phyloP scores from a whole-genome alignment of 2,797 vertebrate species.

The Enteromius thamalakanensis region DNA sequence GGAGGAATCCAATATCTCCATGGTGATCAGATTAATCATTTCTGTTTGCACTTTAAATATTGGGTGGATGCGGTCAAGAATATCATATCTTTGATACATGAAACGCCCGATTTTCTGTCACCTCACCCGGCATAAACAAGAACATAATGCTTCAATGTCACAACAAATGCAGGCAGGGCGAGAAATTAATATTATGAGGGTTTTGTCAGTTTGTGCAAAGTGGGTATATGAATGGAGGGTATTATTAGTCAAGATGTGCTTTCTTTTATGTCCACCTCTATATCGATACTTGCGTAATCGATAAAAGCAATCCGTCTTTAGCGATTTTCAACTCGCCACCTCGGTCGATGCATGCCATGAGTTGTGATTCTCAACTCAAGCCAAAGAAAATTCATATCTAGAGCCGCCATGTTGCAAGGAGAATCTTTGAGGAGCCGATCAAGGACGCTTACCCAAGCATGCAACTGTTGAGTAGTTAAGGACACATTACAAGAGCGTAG shows the following conservation, averaged over 20 bases:
- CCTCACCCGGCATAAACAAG: constrained; percentile 69
- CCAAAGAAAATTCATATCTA: constrained; percentile 1
- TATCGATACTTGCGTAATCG: constrained; percentile 63
- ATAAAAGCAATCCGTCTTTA: constrained; percentile 66
- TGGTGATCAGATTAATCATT: constrained; percentile 78
- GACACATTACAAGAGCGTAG: not conserved
- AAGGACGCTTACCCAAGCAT: constrained; percentile 13
- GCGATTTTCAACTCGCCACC: constrained; percentile 48
- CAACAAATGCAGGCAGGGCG: constrained; percentile 59
- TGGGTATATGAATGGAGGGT: constrained; percentile 45
- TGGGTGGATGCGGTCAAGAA: constrained; percentile 66
- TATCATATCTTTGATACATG: constrained; percentile 66
- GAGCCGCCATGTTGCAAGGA: not conserved
- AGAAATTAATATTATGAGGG: constrained; percentile 58
- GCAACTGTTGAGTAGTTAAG: not conserved
- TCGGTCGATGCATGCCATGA: constrained; percentile 20
- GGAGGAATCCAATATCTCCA: constrained; percentile 77
- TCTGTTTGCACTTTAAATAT: constrained; percentile 70
- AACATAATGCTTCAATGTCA: constrained; percentile 70
- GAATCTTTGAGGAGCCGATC: not conserved
- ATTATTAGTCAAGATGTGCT: constrained; percentile 62
- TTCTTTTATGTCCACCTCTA: constrained; percentile 64
- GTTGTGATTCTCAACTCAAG: constrained; percentile 11
- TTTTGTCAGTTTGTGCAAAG: constrained; percentile 57
- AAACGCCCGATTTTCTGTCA: constrained; percentile 51